phyloP scores from a whole-genome alignment of 2,888 invertebrate species.

The Drosophila atripex region DNA sequence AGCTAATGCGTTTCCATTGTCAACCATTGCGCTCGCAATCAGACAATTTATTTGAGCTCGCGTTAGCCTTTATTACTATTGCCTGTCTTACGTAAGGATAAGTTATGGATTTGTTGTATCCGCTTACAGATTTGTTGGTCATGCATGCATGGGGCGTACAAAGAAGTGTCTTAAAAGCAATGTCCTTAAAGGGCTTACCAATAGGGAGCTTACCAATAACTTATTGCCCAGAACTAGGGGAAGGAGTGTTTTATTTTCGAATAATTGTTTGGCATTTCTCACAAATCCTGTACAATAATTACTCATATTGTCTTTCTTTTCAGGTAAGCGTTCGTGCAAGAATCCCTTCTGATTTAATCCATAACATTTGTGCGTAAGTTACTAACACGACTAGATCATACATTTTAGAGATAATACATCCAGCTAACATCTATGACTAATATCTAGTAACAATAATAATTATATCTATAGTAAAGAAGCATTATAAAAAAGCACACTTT shows the following conservation, averaged over 20 bases:
- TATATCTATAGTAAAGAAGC: slow-evolving; percentile 30
- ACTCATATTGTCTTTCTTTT: slow-evolving; percentile 16
- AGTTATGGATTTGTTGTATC: slow-evolving; percentile 64
- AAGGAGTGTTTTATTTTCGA: not conserved
- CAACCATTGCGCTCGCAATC: slow-evolving; percentile 51
- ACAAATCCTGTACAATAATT: not conserved
- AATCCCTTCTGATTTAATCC: slow-evolving; percentile 5
- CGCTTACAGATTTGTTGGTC: slow-evolving; percentile 20
- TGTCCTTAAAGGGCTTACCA: slow-evolving; percentile 23
- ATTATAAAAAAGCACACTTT: slow-evolving; percentile 63
- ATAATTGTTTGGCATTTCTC: not conserved
- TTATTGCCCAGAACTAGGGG: no score
- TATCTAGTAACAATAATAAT: slow-evolving; percentile 2
- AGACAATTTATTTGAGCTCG: slow-evolving; percentile 65
- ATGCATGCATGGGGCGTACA: not conserved
- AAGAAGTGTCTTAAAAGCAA: not conserved
- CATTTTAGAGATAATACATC: slow-evolving; percentile 9
- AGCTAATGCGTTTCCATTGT: slow-evolving; percentile 76
- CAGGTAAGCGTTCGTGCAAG: slow-evolving; percentile 63
- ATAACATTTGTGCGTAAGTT: slow-evolving; percentile 57
- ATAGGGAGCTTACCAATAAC: slow-evolving; percentile 9
- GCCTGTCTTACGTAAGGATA: slow-evolving; percentile 67
- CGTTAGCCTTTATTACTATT: slow-evolving; percentile 70
- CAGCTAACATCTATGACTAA: not conserved
- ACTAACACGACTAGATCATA: slow-evolving; percentile 23